A percentile compares a stretch with the other conserved stretches of the same genome.
These are phyloP conservation scores for Drosophila oshimai DNA, from an alignment of 1,140 invertebrate species.

Conservation along the genomic window DNA sequence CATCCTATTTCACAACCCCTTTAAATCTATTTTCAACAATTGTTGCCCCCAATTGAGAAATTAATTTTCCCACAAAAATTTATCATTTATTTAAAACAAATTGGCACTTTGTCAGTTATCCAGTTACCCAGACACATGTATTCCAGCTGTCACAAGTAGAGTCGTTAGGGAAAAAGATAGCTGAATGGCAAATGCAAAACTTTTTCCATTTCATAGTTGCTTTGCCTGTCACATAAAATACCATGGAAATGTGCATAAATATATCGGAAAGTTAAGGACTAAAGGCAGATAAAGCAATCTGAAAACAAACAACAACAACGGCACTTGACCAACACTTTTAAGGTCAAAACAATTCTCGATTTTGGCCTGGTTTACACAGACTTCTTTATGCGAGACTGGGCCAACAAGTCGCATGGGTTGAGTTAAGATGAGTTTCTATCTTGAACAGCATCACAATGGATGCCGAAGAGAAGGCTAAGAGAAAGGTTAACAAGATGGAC, in stretches of 20 bases:
- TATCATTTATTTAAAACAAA: slow-evolving; percentile 19
- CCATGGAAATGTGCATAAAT: slow-evolving; percentile 31
- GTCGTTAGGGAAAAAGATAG: background rate
- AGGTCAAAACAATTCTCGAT: slow-evolving; percentile 29
- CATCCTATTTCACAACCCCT: background rate
- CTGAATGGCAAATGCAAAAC: slow-evolving; percentile 4
- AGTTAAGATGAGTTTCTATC: slow-evolving; percentile 24
- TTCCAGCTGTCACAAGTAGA: slow-evolving; percentile 21
- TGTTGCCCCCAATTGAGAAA: background rate
- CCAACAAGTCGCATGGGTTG: slow-evolving; percentile 8
- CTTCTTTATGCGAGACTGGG: slow-evolving; percentile 14
- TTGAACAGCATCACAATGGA: slow-evolving; percentile 2
- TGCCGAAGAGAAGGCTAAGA: background rate
- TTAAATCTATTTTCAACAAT: background rate
- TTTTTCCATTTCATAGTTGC: slow-evolving; percentile 30
- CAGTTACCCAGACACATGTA: slow-evolving; percentile 4
- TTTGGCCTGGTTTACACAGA: slow-evolving; percentile 2
- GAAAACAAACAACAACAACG: slow-evolving; percentile 4
- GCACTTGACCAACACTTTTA: slow-evolving; percentile 39
- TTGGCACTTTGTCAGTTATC: slow-evolving; percentile 27
- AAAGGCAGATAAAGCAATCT: slow-evolving; percentile 10
- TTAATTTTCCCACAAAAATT: slow-evolving; percentile 14
- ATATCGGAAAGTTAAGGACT: slow-evolving; percentile 1
- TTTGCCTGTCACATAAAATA: slow-evolving; percentile 38
- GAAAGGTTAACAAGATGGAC: slow-evolving; percentile 23